Percentiles rank a stretch among this genome's conserved stretches.
Evolutionary conservation across 2,113 vertebrate species (phyloP).

Genomic region (Cardinalis cardinalis): DNA sequence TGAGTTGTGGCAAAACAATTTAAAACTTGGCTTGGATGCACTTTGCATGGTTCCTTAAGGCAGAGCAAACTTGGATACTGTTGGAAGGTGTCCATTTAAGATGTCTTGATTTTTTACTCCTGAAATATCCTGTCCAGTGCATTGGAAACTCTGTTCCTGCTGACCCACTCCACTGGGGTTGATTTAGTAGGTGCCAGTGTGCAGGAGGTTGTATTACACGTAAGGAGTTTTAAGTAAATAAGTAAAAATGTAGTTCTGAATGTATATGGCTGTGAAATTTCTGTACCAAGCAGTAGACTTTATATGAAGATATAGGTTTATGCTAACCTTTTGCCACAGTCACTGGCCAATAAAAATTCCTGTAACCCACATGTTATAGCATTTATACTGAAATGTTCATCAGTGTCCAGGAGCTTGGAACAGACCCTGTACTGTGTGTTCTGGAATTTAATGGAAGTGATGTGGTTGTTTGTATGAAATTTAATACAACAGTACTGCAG

Average conservation of each 20-base stretch:
- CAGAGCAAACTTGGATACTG: neutral
- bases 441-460: conserved; percentile 40
- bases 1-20: neutral
- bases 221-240: conserved; percentile 18
- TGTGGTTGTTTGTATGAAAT: conserved; percentile 11
- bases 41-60: neutral
- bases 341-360: conserved; percentile 40
- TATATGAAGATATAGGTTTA: neutral
- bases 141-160: neutral
- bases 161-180: neutral
- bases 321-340: conserved; percentile 29
- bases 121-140: neutral
- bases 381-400: neutral
- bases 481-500: neutral
- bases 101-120: neutral
- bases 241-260: conserved; percentile 3
- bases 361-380: neutral
- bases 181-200: neutral
- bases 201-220: neutral
- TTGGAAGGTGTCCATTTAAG: neutral
- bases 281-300: neutral
- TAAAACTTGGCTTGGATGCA: neutral
- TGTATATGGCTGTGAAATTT: neutral
- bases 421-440: conserved; percentile 23
- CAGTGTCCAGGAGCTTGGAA: neutral